phyloP scores from a whole-genome alignment of 2,797 vertebrate species.

The Phaenicophaeus curvirostris region DNA sequence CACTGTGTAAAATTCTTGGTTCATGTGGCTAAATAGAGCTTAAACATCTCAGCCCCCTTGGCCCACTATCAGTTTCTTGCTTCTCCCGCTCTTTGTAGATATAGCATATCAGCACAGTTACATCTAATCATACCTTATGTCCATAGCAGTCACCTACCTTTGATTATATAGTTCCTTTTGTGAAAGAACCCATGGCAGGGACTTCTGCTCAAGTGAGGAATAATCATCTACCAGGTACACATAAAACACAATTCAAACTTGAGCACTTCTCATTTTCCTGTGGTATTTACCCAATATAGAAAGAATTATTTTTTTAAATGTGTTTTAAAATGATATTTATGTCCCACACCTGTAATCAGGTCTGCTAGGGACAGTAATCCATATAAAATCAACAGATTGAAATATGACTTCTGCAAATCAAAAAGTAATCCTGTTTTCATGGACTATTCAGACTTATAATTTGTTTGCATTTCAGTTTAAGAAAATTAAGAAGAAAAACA shows the following conservation, averaged over 20 bases:
- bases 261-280: neutral
- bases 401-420: neutral
- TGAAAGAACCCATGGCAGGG: neutral
- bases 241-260: neutral
- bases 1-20: neutral
- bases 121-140: neutral
- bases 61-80: neutral
- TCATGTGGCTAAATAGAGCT: neutral
- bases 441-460: neutral
- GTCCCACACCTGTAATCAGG: neutral
- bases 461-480: neutral
- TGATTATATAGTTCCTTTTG: neutral
- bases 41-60: neutral
- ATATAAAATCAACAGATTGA: neutral
- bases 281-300: neutral
- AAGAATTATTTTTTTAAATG: neutral
- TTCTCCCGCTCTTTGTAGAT: neutral
- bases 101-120: neutral
- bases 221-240: neutral
- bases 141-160: neutral
- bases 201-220: neutral
- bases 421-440: neutral
- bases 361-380: neutral
- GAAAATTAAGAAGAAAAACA: neutral
- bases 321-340: neutral